These are phyloP conservation scores for Excalfactoria chinensis DNA, from an alignment of 2,113 vertebrate species.

Conservation along the genomic window DNA sequence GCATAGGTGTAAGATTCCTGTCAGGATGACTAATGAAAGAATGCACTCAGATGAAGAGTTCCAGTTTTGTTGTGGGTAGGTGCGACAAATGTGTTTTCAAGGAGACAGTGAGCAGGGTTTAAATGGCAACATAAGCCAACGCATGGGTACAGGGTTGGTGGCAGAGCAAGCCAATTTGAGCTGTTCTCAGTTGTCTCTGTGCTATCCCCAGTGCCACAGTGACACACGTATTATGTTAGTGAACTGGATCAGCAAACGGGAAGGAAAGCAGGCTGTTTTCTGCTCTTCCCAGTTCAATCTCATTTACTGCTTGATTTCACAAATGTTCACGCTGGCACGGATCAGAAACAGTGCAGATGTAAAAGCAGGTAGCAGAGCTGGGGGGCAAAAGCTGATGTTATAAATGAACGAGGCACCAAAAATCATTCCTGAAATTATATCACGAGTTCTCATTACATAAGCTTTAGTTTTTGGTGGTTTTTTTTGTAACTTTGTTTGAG, in stretches of 20 bases:
- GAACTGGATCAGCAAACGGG: slow-evolving; percentile 22
- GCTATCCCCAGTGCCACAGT: neutral
- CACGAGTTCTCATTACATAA: neutral
- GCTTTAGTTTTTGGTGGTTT: neutral
- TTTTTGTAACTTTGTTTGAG: neutral
- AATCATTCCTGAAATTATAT: neutral
- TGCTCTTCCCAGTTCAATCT: neutral
- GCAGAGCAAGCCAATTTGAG: neutral
- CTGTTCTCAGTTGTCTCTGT: neutral
- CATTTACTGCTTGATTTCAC: slow-evolving; percentile 29
- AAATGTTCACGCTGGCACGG: neutral
- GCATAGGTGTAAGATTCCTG: neutral
- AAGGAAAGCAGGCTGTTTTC: slow-evolving; percentile 17
- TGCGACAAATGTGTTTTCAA: neutral
- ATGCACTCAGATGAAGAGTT: accelerated
- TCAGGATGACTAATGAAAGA: neutral
- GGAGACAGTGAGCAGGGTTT: neutral
- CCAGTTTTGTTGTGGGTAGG: neutral
- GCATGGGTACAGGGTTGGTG: neutral
- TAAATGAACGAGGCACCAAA: neutral
- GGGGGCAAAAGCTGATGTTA: neutral
- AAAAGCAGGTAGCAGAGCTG: neutral
- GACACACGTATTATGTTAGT: neutral
- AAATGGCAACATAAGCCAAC: neutral
- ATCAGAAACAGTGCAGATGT: accelerated